Evolutionary conservation across 2,113 vertebrate genomes (phyloP).

Genomic region (Paratilapia polleni): DNA sequence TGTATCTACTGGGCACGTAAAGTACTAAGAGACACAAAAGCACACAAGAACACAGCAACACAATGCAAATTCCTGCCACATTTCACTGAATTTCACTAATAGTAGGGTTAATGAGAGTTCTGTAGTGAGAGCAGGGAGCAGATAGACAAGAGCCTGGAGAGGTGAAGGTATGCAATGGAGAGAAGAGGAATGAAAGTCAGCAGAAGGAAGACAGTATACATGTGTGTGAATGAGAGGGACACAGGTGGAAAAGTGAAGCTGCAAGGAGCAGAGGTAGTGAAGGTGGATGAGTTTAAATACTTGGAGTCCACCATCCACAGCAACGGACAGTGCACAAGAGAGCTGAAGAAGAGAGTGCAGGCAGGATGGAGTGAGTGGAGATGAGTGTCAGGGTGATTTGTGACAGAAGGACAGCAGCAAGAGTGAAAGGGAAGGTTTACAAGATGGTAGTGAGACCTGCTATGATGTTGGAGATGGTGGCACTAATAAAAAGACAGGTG

Average conservation of each 20-base stretch:
- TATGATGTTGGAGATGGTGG: no score
- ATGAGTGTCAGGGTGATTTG: accelerated
- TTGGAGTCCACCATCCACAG: not conserved
- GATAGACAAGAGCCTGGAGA: not conserved
- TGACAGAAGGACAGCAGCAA: not conserved
- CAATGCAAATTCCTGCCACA: not conserved
- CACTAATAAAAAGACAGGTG: no score
- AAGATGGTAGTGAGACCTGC: no score
- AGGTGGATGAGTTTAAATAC: not conserved
- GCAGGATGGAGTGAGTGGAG: not conserved
- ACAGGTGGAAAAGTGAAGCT: not conserved
- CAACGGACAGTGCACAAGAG: not conserved
- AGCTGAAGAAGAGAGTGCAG: not conserved
- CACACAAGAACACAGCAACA: not conserved
- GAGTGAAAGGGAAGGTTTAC: not conserved
- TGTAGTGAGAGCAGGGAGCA: not conserved
- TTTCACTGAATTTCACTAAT: not conserved
- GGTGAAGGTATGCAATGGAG: not conserved
- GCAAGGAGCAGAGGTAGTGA: not conserved
- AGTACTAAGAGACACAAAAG: not conserved
- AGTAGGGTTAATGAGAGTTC: not conserved
- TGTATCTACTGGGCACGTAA: not conserved
- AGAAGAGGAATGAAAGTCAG: not conserved
- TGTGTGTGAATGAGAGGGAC: not conserved
- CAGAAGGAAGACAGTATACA: not conserved